Evolutionary conservation across 2,888 invertebrate genomes (phyloP), one percentile per base, ranked within the genome.

Genomic region (Drosophila niveifrons): DNA sequence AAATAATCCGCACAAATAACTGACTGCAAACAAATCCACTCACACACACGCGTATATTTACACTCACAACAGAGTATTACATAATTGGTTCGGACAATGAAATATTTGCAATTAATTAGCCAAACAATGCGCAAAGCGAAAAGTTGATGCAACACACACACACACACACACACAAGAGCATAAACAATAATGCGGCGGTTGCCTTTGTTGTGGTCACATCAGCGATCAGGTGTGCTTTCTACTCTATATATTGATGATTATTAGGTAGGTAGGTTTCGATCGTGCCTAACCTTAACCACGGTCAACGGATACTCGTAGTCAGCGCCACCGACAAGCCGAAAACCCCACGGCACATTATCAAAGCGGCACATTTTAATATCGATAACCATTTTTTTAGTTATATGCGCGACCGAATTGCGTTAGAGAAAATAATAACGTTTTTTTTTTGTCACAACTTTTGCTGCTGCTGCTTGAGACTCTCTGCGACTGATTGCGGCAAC

Each of bases 271-370:
- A n/a, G n/a, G n/a, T n/a, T n/a, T n/a, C n/a, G n/a, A 62, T 68
- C 70, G 71, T 63, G 70, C 75, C 91, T 91, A 90, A 96, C 96
- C 95, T 95, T 95, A 74, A 95, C 94, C 66, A 96, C 95, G 11
- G 95, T 96, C 36, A 96, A 92, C 9, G 96, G 96, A 82, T 95
- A 94, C 52, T 95, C 95, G 85, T 94, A 96, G 90, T 96, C 96
- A 53, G 94, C 93, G 50, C 96, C 96, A 47, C 96, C 96, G 72
- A 95, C 94, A 67, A 97, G 93, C 62, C 96, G 94, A 92, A 97
- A 96, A 56, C 96, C 96, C 96, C 96, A 97, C 55, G 95, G 94
- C 67, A 94, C 94, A 67, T 94, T 94, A 75, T 94, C 94, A 63
- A 94, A 93, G 92, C 93, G 94, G 85, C 93, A 94, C 91, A 94